A percentile compares a stretch with the other conserved stretches of the same genome.
phyloP scores from a whole-genome alignment of 2,888 invertebrate species.

The Brachylomia viminalis region DNA sequence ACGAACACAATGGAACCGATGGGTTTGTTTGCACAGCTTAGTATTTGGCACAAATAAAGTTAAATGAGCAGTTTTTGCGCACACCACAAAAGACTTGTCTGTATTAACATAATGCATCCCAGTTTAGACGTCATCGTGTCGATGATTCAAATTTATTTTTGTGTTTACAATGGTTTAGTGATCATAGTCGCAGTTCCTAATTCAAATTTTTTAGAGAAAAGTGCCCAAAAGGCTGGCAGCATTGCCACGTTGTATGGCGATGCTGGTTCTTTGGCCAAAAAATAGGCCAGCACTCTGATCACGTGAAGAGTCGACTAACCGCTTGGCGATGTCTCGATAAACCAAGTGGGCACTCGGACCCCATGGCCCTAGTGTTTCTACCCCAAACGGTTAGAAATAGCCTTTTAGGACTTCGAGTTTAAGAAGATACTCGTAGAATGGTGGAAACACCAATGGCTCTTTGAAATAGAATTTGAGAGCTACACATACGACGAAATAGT shows the following conservation, averaged over 20 bases:
- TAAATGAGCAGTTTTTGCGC: constrained; percentile 57
- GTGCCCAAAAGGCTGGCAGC: too few relatives aligned
- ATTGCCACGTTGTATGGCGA: too few relatives aligned
- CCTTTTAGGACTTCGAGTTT: too few relatives aligned
- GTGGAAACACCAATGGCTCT: background rate
- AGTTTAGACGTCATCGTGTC: constrained; percentile 21
- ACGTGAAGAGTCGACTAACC: too few relatives aligned
- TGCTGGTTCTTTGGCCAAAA: too few relatives aligned
- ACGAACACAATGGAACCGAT: constrained; percentile 56
- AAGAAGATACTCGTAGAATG: background rate
- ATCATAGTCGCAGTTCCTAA: background rate
- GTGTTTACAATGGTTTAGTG: background rate
- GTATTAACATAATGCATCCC: constrained; percentile 41
- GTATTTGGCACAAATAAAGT: constrained; percentile 55
- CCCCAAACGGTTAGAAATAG: too few relatives aligned
- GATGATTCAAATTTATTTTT: constrained; percentile 20
- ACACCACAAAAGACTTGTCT: constrained; percentile 36
- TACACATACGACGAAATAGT: too few relatives aligned
- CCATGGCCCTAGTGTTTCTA: too few relatives aligned
- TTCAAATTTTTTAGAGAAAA: too few relatives aligned
- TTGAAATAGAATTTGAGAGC: background rate
- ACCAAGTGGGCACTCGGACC: too few relatives aligned
- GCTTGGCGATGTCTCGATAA: too few relatives aligned
- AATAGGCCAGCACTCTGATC: too few relatives aligned
- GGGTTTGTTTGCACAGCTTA: constrained; percentile 67